Percentiles rank a stretch among this genome's conserved stretches.
Evolutionary conservation across 1,140 invertebrate genomes (phyloP).

Genomic region (Teleopsis dalmanni): DNA sequence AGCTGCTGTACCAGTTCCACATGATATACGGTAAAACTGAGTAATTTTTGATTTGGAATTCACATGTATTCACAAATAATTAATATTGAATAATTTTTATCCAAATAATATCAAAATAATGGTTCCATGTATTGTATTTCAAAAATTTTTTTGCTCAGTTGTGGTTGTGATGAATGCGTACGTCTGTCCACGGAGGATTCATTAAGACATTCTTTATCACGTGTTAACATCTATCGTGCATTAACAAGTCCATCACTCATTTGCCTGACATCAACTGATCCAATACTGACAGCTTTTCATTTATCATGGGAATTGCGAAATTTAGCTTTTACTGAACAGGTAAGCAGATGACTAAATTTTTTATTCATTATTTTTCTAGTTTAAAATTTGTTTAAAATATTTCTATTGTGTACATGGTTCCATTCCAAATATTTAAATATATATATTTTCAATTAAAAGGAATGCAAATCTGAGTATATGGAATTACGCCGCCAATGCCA

Average conservation of each 20-base stretch:
- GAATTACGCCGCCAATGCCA: slow-evolving; percentile 78
- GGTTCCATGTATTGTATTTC: no score
- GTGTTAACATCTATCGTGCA: slow-evolving; percentile 88
- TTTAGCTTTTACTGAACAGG: slow-evolving; percentile 67
- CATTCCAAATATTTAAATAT: background rate
- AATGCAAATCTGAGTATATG: slow-evolving; percentile 71
- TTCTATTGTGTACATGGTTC: background rate
- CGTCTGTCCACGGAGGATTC: slow-evolving; percentile 64
- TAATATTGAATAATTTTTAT: background rate
- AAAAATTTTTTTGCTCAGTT: slow-evolving; percentile 47
- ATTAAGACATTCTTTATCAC: slow-evolving; percentile 75
- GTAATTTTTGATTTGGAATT: background rate
- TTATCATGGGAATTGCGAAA: slow-evolving; percentile 74
- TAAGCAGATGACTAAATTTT: slow-evolving; percentile 7
- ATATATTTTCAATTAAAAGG: slow-evolving; percentile 42
- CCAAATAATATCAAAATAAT: no score
- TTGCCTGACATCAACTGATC: slow-evolving; percentile 75
- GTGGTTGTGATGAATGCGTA: slow-evolving; percentile 73
- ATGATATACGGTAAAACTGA: slow-evolving; percentile 62
- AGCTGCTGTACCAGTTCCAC: slow-evolving; percentile 77
- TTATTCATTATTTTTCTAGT: background rate
- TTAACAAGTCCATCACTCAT: slow-evolving; percentile 86
- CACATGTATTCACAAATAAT: background rate
- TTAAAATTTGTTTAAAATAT: no score
- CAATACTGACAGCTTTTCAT: slow-evolving; percentile 74